Percentiles rank a stretch among this genome's conserved stretches.
These are phyloP conservation scores for Mamestra brassicae DNA, from an alignment of 2,888 invertebrate species.

Conservation along the genomic window DNA sequence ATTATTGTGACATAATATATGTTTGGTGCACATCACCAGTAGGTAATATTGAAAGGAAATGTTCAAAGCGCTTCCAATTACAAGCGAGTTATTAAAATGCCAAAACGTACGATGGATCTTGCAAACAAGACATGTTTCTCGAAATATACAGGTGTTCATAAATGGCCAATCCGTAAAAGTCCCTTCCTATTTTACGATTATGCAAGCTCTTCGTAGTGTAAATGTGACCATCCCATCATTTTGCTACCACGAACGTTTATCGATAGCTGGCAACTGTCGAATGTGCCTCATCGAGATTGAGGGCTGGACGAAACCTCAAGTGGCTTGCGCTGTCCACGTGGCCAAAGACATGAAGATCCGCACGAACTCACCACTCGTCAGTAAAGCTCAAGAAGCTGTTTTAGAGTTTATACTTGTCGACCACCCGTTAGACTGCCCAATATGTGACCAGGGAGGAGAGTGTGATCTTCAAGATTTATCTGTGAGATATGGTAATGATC, in stretches of 20 bases:
- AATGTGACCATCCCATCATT: slow-evolving; percentile 94
- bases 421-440: slow-evolving; percentile 99
- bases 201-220: slow-evolving; percentile 91
- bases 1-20: slow-evolving; percentile 8
- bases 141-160: slow-evolving; percentile 94
- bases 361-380: slow-evolving; percentile 97
- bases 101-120: slow-evolving; percentile 56
- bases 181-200: slow-evolving; percentile 97
- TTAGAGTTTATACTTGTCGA: slow-evolving; percentile 99
- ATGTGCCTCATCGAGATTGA: slow-evolving; percentile 99
- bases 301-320: slow-evolving; percentile 98
- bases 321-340: slow-evolving; percentile 99
- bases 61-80: slow-evolving; percentile 70
- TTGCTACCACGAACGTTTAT: slow-evolving; percentile 99
- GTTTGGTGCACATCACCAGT: neutral
- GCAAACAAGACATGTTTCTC: slow-evolving; percentile 56
- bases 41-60: slow-evolving; percentile 62
- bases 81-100: slow-evolving; percentile 67
- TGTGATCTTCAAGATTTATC: slow-evolving; percentile 99
- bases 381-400: slow-evolving; percentile 93
- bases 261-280: slow-evolving; percentile 99
- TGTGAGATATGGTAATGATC: slow-evolving; percentile 98
- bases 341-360: slow-evolving; percentile 99
- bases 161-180: slow-evolving; percentile 98
- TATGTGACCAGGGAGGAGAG: slow-evolving; percentile 99